Evolutionary conservation across 2,888 invertebrate species (phyloP), one percentile per base, ranked within the genome.

Genomic region (Ptychoptera albimana): DNA sequence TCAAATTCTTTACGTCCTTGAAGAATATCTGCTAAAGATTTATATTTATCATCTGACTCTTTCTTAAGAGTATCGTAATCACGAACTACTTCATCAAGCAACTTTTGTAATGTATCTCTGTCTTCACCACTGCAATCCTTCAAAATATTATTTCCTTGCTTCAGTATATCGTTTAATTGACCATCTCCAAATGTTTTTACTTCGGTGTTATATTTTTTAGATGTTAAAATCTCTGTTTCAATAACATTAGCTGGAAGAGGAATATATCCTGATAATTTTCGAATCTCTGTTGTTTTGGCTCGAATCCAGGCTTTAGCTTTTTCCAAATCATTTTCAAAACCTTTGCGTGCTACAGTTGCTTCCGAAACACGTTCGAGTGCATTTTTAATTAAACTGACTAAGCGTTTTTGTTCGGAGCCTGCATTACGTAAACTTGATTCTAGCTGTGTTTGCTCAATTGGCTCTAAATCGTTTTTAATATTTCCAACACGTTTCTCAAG

Each of bases 381-480:
- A 49, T 75, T 73, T 56, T 81, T 80, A 2, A 87, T 68, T 5
- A 79, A 72, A 0, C 75, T 72, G 1, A 77, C 74, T 2, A 92
- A 63, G 55, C 82, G 77, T 46, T 77, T 78, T 55, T 88, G 87
- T 55, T 88, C 84, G 0, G 72, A 69, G 15, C 79, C 75, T 1
- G 92, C 64, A 55, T 78, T 75, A 50, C 76, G 75, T 36, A 91
- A 63, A 32, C 81, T 75, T 1, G 75, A 71, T 57, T 87, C 84
- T 41, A 92, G 63, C 57, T 82, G 78, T 51, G 80, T 78, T 52
- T 86, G 80, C 61, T 93, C 93, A 0, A 78, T 75, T 7, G 82
- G 78, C 60, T 92, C 91, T 34, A 93, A 63, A 60, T 91, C 91
- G 47, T 82, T 77, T 55, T 83, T 79, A 67, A 92, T 82, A 51